These are phyloP conservation scores for Drosophila buzzatii DNA, from an alignment of 2,888 invertebrate genomes.

Conservation along the genomic window DNA sequence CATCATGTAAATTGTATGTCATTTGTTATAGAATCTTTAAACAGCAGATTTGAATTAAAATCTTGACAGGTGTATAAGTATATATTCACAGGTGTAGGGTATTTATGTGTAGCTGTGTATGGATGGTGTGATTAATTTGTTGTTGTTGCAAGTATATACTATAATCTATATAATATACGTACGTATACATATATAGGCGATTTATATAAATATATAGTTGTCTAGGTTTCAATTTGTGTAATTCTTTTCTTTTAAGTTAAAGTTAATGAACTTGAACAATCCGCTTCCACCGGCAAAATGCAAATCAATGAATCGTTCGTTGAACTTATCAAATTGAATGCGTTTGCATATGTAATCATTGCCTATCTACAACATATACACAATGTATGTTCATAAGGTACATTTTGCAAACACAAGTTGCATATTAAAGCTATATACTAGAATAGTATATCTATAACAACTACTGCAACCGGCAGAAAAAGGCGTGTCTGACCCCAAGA, in stretches of 20 bases:
- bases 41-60: neutral
- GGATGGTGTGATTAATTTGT: slow-evolving; percentile 2
- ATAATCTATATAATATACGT: slow-evolving; percentile 7
- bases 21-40: neutral
- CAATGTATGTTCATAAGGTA: slow-evolving; percentile 19
- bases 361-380: slow-evolving; percentile 11
- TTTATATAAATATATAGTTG: slow-evolving; percentile 3
- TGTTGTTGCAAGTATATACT: neutral
- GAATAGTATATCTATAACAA: neutral
- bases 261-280: slow-evolving; percentile 66
- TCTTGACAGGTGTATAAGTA: neutral
- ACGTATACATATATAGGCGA: neutral
- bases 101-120: slow-evolving; percentile 1
- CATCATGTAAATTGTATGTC: neutral
- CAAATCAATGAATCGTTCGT: slow-evolving; percentile 57
- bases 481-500: neutral
- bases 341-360: slow-evolving; percentile 38
- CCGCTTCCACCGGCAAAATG: slow-evolving; percentile 50
- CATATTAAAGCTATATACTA: neutral
- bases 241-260: slow-evolving; percentile 3
- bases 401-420: slow-evolving; percentile 19
- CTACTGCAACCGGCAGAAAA: neutral
- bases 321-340: slow-evolving; percentile 58
- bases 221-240: slow-evolving; percentile 10
- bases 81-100: slow-evolving; percentile 3